phyloP scores from a whole-genome alignment of 2,888 invertebrate species.

The Osmoderma eremita region DNA sequence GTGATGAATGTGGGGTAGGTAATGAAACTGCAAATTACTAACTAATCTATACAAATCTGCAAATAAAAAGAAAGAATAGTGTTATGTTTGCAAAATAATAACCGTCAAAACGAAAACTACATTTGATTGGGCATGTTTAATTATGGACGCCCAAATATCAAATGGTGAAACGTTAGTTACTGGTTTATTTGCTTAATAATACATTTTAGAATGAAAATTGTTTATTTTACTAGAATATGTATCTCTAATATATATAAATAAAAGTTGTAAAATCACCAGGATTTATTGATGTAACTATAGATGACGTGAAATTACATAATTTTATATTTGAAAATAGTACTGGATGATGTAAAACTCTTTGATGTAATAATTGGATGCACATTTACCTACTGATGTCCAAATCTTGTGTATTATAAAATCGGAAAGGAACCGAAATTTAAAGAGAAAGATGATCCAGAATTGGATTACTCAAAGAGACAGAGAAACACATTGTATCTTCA shows the following conservation, averaged over 20 bases:
- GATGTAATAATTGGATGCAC: neutral
- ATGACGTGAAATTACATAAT: neutral
- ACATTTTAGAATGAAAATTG: too few relatives aligned
- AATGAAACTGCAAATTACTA: conserved; percentile 43
- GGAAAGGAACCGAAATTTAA: neutral
- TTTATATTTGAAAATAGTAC: neutral
- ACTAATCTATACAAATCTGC: conserved; percentile 56
- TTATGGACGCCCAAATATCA: neutral
- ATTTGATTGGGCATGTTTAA: conserved; percentile 11
- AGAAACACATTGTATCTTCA: neutral
- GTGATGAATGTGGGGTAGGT: conserved; percentile 37
- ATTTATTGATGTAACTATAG: neutral
- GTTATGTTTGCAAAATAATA: conserved; percentile 12
- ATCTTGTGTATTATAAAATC: neutral
- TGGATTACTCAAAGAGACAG: neutral
- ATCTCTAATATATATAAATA: too few relatives aligned
- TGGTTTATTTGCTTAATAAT: too few relatives aligned
- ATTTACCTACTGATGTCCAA: neutral
- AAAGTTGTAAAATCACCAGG: too few relatives aligned
- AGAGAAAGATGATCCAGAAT: neutral
- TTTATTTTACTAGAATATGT: too few relatives aligned
- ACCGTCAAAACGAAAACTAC: conserved; percentile 11
- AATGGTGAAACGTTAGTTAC: neutral
- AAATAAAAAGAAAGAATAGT: conserved; percentile 22
- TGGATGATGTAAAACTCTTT: neutral